Evolutionary conservation across 1,140 invertebrate species (phyloP).

Genomic region (Steinernema feltiae): DNA sequence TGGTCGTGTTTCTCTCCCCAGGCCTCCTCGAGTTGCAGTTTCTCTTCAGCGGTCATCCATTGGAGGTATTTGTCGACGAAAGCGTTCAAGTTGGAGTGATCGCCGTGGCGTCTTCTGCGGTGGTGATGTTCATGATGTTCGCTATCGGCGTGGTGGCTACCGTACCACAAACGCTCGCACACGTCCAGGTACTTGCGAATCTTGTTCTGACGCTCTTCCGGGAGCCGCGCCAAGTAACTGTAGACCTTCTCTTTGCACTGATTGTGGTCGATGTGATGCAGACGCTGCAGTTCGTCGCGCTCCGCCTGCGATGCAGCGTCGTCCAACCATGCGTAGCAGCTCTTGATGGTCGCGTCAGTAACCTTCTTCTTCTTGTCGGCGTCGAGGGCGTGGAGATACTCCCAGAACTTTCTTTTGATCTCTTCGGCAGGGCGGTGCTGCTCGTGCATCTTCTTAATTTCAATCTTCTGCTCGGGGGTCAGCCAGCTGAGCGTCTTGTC

Average conservation of each 20-base stretch:
- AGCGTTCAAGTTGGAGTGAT: not conserved
- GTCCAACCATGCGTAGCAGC: slow-evolving; percentile 2
- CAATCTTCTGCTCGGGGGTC: not conserved
- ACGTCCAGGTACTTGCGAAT: slow-evolving; percentile 2
- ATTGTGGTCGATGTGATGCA: slow-evolving; percentile 5
- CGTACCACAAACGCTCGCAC: slow-evolving; percentile 3
- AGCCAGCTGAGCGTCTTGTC: not conserved
- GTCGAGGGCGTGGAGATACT: not conserved
- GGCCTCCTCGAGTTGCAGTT: not conserved
- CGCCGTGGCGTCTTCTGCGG: not conserved
- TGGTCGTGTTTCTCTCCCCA: not conserved
- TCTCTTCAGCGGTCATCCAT: slow-evolving; percentile 4
- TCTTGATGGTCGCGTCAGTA: not conserved
- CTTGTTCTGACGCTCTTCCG: not conserved
- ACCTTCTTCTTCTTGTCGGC: not conserved
- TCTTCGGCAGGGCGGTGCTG: not conserved
- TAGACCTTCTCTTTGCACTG: slow-evolving; percentile 4
- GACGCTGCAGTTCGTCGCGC: not conserved
- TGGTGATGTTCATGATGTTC: not conserved
- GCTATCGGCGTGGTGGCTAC: not conserved
- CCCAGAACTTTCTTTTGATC: slow-evolving; percentile 15
- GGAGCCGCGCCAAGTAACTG: not conserved
- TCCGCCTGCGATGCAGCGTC: not conserved
- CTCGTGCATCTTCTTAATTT: slow-evolving; percentile 5
- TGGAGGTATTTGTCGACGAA: not conserved